These are phyloP conservation scores for Threskiornis aethiopicus DNA, from an alignment of 2,797 vertebrate species.

Conservation along the genomic window DNA sequence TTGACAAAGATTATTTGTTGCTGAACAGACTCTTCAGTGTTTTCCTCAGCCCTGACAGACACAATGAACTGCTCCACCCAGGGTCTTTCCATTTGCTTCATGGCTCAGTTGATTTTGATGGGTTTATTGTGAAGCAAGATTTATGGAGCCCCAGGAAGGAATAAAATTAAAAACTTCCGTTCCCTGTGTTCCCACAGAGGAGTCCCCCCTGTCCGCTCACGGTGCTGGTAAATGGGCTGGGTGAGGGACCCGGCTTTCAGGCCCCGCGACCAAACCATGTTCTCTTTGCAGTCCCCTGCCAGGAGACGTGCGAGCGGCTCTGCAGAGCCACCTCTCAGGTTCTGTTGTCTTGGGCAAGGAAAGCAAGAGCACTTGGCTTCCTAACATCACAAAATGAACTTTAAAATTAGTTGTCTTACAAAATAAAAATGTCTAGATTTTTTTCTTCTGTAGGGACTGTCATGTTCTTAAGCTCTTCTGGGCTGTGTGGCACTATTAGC, in stretches of 20 bases:
- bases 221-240: not conserved
- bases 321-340: not conserved
- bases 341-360: not conserved
- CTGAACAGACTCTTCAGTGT: conserved; percentile 26
- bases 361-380: not conserved
- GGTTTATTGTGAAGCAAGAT: conserved; percentile 50
- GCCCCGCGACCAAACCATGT: accelerated
- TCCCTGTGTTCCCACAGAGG: not conserved
- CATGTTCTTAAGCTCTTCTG: not conserved
- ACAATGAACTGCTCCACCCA: conserved; percentile 34
- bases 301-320: accelerated
- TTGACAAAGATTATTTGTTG: conserved; percentile 45
- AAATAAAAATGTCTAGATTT: not conserved
- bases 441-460: not conserved
- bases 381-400: not conserved
- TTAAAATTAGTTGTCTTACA: not conserved
- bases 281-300: accelerated
- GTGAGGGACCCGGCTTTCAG: not conserved
- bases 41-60: not conserved
- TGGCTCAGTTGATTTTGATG: conserved; percentile 52
- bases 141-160: conserved; percentile 43
- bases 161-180: conserved; percentile 46
- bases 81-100: conserved; percentile 35
- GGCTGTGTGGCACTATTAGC: not conserved
- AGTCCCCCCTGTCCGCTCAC: accelerated